Conservation (phyloP, 1,140 invertebrate genomes). For the Drosophila mayri region DNA sequence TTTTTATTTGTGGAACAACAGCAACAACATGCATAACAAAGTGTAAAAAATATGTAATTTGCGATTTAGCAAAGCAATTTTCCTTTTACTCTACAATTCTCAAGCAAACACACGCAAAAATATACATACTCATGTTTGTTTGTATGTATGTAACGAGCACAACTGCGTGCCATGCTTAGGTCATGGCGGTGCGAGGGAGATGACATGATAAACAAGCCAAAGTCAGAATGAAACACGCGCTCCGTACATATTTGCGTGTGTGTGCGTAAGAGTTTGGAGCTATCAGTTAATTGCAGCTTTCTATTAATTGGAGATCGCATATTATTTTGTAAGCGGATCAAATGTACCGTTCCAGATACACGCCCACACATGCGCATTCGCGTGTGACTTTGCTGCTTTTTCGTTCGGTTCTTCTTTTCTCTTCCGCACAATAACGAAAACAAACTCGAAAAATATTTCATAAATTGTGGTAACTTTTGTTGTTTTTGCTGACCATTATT, state of each 20-base stretch:
- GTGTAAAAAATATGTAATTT: slow-evolving; percentile 36
- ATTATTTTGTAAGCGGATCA: slow-evolving; percentile 14
- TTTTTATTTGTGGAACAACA: slow-evolving; percentile 44
- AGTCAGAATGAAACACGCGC: slow-evolving; percentile 43
- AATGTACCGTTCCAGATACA: slow-evolving; percentile 12
- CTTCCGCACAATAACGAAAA: not conserved
- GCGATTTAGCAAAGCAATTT: slow-evolving; percentile 1
- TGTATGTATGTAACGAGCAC: slow-evolving; percentile 36
- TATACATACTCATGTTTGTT: slow-evolving; percentile 20
- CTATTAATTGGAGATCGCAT: slow-evolving; percentile 24
- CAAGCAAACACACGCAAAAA: slow-evolving; percentile 5
- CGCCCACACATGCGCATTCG: slow-evolving; percentile 8
- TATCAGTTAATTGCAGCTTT: slow-evolving; percentile 12
- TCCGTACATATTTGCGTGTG: slow-evolving; percentile 23
- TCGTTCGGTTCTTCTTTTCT: slow-evolving; percentile 2
- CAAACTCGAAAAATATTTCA: not conserved
- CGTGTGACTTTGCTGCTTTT: slow-evolving; percentile 1
- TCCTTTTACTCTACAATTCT: not conserved
- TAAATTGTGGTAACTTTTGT: not conserved
- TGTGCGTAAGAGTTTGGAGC: not conserved
- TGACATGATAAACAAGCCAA: slow-evolving; percentile 48
- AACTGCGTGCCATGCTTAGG: slow-evolving; percentile 35
- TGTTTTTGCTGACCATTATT: not conserved
- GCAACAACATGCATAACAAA: slow-evolving; percentile 28
- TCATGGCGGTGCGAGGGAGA: slow-evolving; percentile 55